Evolutionary conservation across 2,888 invertebrate species (phyloP).

Genomic region (Gymnocheta viridis): DNA sequence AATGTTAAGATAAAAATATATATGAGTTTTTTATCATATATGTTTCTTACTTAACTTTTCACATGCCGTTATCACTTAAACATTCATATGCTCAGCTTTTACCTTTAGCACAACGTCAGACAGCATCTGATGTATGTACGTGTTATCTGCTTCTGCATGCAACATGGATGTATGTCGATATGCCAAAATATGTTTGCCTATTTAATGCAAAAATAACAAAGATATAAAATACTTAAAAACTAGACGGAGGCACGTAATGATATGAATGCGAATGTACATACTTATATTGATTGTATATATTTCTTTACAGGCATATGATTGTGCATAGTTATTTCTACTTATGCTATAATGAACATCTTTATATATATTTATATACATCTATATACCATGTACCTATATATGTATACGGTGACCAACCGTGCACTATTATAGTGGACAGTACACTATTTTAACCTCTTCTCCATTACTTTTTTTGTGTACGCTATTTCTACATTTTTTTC

Average conservation of each 20-base stretch:
- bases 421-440: too few species aligned
- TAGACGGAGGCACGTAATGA: constrained; percentile 28
- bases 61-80: not conserved
- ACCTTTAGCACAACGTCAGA: not conserved
- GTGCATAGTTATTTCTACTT: not conserved
- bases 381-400: too few species aligned
- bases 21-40: not conserved
- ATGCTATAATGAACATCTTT: not conserved
- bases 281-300: not conserved
- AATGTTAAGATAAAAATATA: not conserved
- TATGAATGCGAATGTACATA: not conserved
- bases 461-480: too few species aligned
- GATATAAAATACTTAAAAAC: constrained; percentile 41
- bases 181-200: constrained; percentile 46
- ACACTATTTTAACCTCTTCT: too few species aligned
- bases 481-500: too few species aligned
- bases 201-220: constrained; percentile 35
- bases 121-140: not conserved
- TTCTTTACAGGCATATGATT: not conserved
- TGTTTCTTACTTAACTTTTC: not conserved
- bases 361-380: too few species aligned
- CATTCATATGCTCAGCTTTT: not conserved
- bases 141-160: constrained; percentile 16
- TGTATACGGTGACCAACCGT: too few species aligned
- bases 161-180: constrained; percentile 55